Evolutionary conservation across 92 coral and sea anemone genomes (phyloP).

Genomic region (Zoanthus gigantus): DNA sequence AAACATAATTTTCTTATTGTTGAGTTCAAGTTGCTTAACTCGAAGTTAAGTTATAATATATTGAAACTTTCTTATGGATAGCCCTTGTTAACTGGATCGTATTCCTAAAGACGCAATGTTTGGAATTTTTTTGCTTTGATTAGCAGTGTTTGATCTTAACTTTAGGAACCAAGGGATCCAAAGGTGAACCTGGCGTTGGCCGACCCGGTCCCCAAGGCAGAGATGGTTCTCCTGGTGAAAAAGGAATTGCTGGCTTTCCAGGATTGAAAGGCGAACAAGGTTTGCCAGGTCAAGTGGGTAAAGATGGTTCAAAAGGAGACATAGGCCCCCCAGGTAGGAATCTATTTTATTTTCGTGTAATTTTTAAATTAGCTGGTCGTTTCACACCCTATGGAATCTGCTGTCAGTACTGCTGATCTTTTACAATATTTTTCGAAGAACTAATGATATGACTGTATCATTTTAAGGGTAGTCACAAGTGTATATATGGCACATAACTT

Average conservation of each 20-base stretch:
- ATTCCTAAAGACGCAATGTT: too few species aligned
- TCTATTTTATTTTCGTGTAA: neutral
- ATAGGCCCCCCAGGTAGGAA: constrained; percentile 61
- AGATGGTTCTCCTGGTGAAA: constrained; percentile 25
- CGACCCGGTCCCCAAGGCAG: constrained; percentile 30
- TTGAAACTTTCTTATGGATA: too few species aligned
- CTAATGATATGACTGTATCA: too few species aligned
- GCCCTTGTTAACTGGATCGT: too few species aligned
- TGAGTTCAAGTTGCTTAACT: too few species aligned
- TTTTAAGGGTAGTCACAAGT: too few species aligned
- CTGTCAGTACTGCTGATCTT: too few species aligned
- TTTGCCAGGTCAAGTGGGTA: constrained; percentile 66
- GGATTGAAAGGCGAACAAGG: constrained; percentile 59
- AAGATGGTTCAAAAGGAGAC: constrained; percentile 61
- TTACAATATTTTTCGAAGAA: too few species aligned
- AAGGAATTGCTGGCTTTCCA: constrained; percentile 58
- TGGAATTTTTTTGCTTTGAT: neutral
- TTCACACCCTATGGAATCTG: neutral
- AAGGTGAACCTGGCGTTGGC: constrained; percentile 56
- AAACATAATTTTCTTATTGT: too few species aligned
- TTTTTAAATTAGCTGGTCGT: neutral
- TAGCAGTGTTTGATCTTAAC: neutral
- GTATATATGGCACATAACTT: too few species aligned
- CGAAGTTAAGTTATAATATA: too few species aligned
- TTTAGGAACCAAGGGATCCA: constrained; percentile 58